These are phyloP conservation scores for Andrena chrysosceles DNA, from an alignment of 2,888 invertebrate genomes.

Conservation along the genomic window DNA sequence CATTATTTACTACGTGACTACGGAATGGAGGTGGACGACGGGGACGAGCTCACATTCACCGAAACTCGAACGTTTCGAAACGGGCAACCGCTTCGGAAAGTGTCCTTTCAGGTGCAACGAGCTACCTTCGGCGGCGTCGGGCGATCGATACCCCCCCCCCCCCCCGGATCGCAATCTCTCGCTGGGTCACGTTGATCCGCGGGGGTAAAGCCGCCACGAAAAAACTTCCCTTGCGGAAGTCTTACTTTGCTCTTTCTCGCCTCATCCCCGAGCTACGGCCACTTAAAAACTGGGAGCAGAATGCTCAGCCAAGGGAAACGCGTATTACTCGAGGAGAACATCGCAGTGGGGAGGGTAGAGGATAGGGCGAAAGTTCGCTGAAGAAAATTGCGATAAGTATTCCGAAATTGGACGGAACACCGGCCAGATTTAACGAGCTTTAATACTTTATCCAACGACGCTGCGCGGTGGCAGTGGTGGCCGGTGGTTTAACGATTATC, in stretches of 20 bases:
- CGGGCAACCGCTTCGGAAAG: constrained; percentile 24
- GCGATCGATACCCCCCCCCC: constrained; percentile 44
- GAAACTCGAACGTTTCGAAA: constrained; percentile 25
- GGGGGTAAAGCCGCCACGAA: constrained; percentile 56
- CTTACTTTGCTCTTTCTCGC: constrained; percentile 26
- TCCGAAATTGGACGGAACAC: constrained; percentile 29
- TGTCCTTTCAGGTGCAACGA: constrained; percentile 20
- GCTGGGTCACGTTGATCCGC: constrained; percentile 58
- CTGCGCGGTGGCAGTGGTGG: background rate
- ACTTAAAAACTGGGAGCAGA: constrained; percentile 18
- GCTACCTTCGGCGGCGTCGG: background rate
- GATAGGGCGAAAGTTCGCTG: constrained; percentile 24
- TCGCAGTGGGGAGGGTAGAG: background rate
- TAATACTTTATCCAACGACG: background rate
- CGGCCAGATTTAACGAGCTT: constrained; percentile 31
- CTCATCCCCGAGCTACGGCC: background rate
- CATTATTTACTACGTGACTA: constrained; percentile 30
- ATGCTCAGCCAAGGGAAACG: constrained; percentile 30
- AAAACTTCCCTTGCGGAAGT: constrained; percentile 39
- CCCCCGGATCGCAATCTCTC: constrained; percentile 37
- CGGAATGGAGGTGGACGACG: background rate
- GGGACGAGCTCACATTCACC: background rate
- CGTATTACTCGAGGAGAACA: constrained; percentile 32
- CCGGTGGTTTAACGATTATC: constrained; percentile 16
- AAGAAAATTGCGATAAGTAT: constrained; percentile 54